Base-by-base conservation (phyloP, 2,113 vertebrate genomes). In the Natator depressus region DNA sequence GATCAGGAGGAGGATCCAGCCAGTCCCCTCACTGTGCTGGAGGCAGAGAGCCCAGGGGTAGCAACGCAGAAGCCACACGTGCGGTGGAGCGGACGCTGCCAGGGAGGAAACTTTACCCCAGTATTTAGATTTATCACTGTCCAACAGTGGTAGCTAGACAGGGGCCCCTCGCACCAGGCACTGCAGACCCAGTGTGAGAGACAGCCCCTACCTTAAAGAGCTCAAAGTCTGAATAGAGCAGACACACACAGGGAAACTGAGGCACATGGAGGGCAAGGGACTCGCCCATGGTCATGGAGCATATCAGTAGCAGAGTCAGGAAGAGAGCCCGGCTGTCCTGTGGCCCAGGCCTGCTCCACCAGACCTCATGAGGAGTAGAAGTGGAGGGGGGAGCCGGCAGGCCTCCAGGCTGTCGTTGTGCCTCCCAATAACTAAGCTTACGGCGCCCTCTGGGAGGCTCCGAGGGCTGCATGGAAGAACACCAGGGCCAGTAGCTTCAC, bases 191-290 rank as follows among this genome's bases (percentile, higher is more conserved):
- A 16, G 31, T 0, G 4, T 8, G 1, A 35, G 35, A 69, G 62
- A 19, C 35, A 69, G 65, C 14, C 31, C 10, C 6, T 4, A 1
- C 1, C 5, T 3, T 49, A 65, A 24, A 25, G 54, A 78, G 31
- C 12, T 10, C 3, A 0, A 5, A 12, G 50, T 13, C 31, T 29
- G 75, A 54, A 38, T 16, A 4, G 65, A 1, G 2, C 49, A 3
- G 29, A 35, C 24, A 49, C 55, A 54, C 51, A 65, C 54, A 82
- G 51, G 55, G 24, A 38, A 82, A 69, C 65, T 20, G 69, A 83
- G 72, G 72, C 24, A 47, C 19, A 27, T 10, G 57, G 51, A 9
- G 47, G 1, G 9, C 2, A 53, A 35, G 47, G 0, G 1, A 25
- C 1, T 38, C 2, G 17, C 19, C n/a, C n/a, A 38, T 10, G 19